Percentiles rank a stretch among this genome's conserved stretches.
Evolutionary conservation across 2,113 vertebrate species (phyloP).

Genomic region (Sciurus niger): DNA sequence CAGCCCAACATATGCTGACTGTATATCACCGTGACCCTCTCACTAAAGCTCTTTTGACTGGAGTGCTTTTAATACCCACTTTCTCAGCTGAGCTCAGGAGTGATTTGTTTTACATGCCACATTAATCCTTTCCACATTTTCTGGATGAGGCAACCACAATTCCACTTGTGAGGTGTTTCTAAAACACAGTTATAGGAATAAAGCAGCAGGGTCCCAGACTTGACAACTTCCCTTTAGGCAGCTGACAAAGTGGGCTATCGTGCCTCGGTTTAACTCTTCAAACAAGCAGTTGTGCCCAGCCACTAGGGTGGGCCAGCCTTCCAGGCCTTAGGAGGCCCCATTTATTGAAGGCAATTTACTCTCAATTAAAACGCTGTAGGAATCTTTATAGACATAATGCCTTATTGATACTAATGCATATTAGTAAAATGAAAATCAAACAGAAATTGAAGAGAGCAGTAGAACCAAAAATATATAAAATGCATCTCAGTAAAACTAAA

Average conservation of each 20-base stretch:
- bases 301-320: slow-evolving; percentile 88
- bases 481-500: slow-evolving; percentile 82
- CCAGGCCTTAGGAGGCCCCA: slow-evolving; percentile 87
- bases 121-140: slow-evolving; percentile 97
- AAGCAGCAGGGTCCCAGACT: slow-evolving; percentile 92
- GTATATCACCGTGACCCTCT: slow-evolving; percentile 91
- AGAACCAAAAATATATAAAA: slow-evolving; percentile 84
- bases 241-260: slow-evolving; percentile 89
- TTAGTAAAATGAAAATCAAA: slow-evolving; percentile 85
- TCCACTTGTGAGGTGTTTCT: slow-evolving; percentile 94
- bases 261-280: slow-evolving; percentile 85
- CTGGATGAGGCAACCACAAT: slow-evolving; percentile 93
- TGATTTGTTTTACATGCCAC: slow-evolving; percentile 95
- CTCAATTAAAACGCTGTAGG: slow-evolving; percentile 91
- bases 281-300: slow-evolving; percentile 87
- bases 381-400: slow-evolving; percentile 86
- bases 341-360: slow-evolving; percentile 92
- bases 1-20: slow-evolving; percentile 92
- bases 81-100: slow-evolving; percentile 93
- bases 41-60: slow-evolving; percentile 92
- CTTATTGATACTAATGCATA: slow-evolving; percentile 82
- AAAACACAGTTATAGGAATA: slow-evolving; percentile 92
- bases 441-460: slow-evolving; percentile 81
- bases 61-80: slow-evolving; percentile 93
- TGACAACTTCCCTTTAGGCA: slow-evolving; percentile 92